Evolutionary conservation across 2,888 invertebrate genomes (phyloP).

Genomic region (Saturnia japonica): DNA sequence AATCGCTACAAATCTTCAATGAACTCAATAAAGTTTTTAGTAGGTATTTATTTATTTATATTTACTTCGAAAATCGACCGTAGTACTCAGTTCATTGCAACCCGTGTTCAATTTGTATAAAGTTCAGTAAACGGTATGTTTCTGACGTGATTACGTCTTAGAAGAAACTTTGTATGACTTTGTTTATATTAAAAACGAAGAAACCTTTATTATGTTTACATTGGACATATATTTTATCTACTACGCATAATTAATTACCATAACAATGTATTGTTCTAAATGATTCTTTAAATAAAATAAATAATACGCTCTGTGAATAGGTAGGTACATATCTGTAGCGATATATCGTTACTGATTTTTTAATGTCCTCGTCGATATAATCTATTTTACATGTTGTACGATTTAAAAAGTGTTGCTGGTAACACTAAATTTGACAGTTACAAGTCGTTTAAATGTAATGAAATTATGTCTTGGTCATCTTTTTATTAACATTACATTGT

Average conservation of each 20-base stretch:
- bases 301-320: not conserved
- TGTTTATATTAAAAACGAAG: not conserved
- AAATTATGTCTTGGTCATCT: not conserved
- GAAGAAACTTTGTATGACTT: not conserved
- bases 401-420: not conserved
- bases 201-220: not conserved
- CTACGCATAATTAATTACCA: not conserved
- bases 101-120: not conserved
- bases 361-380: not conserved
- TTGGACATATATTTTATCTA: not conserved
- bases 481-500: not conserved
- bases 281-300: not conserved
- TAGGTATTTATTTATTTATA: too few species aligned
- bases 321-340: not conserved
- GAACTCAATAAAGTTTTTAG: too few species aligned
- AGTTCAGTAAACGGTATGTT: not conserved
- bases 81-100: not conserved
- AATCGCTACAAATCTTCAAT: too few species aligned
- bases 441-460: not conserved
- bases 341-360: not conserved
- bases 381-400: not conserved
- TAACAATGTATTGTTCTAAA: not conserved
- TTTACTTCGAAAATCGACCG: too few species aligned
- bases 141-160: not conserved
- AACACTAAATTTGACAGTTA: not conserved